Conservation (phyloP, 2,113 vertebrate species). For the Panthera leo region DNA sequence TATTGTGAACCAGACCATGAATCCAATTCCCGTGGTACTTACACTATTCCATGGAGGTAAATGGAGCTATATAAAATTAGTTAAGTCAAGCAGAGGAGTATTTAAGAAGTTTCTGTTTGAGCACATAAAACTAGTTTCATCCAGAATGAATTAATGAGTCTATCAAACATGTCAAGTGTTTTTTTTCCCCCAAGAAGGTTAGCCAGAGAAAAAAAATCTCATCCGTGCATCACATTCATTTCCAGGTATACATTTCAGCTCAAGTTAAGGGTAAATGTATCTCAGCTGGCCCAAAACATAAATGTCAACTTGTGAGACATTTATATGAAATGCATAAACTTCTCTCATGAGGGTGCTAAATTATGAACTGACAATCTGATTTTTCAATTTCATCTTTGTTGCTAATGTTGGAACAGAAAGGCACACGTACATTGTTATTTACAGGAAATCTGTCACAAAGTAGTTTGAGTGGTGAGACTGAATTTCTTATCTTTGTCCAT, state of each 20-base stretch:
- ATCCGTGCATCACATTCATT: conserved; percentile 41
- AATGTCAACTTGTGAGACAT: conserved; percentile 49
- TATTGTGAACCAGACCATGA: conserved; percentile 75
- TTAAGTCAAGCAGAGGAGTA: conserved; percentile 68
- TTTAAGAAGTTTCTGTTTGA: conserved; percentile 73
- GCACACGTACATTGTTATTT: not conserved
- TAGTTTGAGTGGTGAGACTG: not conserved
- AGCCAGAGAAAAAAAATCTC: conserved; percentile 53
- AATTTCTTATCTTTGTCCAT: not conserved
- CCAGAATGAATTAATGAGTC: conserved; percentile 63
- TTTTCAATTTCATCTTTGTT: conserved; percentile 27
- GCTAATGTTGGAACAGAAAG: not conserved
- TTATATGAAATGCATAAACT: not conserved
- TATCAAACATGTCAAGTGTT: conserved; percentile 25
- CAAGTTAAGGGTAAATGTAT: conserved; percentile 33
- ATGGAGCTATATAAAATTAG: conserved; percentile 75
- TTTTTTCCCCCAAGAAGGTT: not conserved
- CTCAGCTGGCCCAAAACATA: conserved; percentile 54
- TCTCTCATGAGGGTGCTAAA: conserved; percentile 45
- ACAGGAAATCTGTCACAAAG: not conserved
- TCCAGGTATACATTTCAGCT: conserved; percentile 53
- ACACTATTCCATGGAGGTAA: conserved; percentile 57
- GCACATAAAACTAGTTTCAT: conserved; percentile 60
- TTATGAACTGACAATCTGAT: conserved; percentile 36
- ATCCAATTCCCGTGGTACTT: conserved; percentile 66